A percentile compares a stretch with the other conserved stretches of the same genome.
phyloP scores from a whole-genome alignment of 2,888 invertebrate genomes.

The Vanessa cardui region DNA sequence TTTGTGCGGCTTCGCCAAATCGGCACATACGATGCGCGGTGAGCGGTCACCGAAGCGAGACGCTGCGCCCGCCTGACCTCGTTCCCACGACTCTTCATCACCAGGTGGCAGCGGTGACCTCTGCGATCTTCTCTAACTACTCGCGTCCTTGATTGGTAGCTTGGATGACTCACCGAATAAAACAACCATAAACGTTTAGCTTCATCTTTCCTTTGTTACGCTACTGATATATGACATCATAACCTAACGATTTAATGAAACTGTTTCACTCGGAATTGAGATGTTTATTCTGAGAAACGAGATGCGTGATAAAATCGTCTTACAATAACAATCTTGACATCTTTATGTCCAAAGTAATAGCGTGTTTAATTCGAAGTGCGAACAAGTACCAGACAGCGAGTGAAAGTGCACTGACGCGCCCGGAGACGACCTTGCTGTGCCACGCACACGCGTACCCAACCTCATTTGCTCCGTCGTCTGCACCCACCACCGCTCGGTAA shows the following conservation, averaged over 20 bases:
- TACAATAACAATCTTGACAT: neutral
- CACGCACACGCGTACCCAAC: conserved; percentile 43
- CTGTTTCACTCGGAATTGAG: no score
- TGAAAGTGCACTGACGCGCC: conserved; percentile 66
- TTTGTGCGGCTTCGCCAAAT: conserved; percentile 41
- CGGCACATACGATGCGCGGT: conserved; percentile 40
- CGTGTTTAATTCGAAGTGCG: neutral
- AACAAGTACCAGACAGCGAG: conserved; percentile 57
- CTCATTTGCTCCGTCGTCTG: conserved; percentile 36
- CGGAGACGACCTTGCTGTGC: conserved; percentile 65
- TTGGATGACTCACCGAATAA: conserved; percentile 9
- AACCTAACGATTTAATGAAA: no score
- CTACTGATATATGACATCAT: no score
- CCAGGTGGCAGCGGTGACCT: conserved; percentile 57
- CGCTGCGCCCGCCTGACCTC: conserved; percentile 75
- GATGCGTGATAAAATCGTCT: neutral
- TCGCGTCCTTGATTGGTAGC: conserved; percentile 46
- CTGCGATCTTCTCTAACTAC: conserved; percentile 33
- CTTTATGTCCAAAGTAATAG: conserved; percentile 5
- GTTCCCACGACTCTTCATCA: conserved; percentile 67
- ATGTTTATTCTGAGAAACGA: no score
- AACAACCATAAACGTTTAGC: neutral
- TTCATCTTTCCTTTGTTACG: conserved; percentile 1
- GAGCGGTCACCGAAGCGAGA: conserved; percentile 67
- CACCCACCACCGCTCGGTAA: conserved; percentile 3